phyloP scores from a whole-genome alignment of 2,888 invertebrate species.

The Catocala sponsa region DNA sequence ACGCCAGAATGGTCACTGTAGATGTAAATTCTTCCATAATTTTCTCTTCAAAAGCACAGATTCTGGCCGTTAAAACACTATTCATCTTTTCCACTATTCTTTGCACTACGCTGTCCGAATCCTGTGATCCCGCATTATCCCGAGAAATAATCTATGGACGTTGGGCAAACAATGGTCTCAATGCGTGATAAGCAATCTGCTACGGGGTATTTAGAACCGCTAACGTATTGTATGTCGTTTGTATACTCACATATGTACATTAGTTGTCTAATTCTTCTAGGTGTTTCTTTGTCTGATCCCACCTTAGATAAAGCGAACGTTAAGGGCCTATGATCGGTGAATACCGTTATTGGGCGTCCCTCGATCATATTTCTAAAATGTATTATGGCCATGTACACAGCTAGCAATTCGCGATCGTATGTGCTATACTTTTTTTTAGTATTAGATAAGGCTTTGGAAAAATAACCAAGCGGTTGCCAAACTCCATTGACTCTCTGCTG shows the following conservation, averaged over 20 bases:
- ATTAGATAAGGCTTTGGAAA: not conserved
- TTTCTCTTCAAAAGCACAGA: too few relatives aligned
- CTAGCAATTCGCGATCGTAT: conserved; percentile 5
- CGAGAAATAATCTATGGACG: not conserved
- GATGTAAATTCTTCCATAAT: too few relatives aligned
- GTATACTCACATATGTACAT: not conserved
- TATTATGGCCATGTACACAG: not conserved
- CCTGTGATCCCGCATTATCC: too few relatives aligned
- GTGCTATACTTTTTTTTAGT: not conserved
- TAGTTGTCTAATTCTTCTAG: conserved; percentile 1
- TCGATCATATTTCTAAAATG: not conserved
- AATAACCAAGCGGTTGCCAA: not conserved
- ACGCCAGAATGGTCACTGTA: too few relatives aligned
- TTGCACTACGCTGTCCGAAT: too few relatives aligned
- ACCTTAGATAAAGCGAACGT: not conserved
- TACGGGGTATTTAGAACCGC: not conserved
- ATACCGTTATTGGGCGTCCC: conserved; percentile 1
- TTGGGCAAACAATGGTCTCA: not conserved
- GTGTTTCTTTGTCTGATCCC: not conserved
- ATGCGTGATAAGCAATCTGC: conserved; percentile 5
- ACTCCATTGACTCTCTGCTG: not conserved
- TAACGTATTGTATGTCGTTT: not conserved
- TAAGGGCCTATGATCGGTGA: conserved; percentile 10
- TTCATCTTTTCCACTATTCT: too few relatives aligned
- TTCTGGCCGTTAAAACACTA: too few relatives aligned